A percentile compares a stretch with the other conserved stretches of the same genome.
Conservation (phyloP, 2,797 vertebrate species). For the Manis javanica region DNA sequence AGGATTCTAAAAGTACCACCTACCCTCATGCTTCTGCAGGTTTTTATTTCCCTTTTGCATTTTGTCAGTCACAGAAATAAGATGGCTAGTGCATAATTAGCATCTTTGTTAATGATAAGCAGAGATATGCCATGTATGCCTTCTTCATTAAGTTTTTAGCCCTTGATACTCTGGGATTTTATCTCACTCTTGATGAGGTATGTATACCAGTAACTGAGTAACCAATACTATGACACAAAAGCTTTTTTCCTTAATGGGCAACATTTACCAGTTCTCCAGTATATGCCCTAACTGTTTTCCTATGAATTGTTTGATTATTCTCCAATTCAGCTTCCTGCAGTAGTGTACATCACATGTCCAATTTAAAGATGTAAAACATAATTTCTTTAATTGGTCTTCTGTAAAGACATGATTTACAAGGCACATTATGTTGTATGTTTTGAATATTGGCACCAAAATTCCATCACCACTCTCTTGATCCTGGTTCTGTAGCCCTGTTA, state of each 20-base stretch:
- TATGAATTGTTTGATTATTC: constrained; percentile 95
- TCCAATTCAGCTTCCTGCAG: constrained; percentile 93
- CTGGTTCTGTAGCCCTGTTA: constrained; percentile 93
- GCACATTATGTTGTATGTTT: constrained; percentile 91
- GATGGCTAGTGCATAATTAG: constrained; percentile 92
- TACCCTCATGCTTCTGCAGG: constrained; percentile 92
- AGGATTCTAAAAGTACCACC: constrained; percentile 95
- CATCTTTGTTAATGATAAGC: constrained; percentile 94
- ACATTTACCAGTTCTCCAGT: constrained; percentile 95
- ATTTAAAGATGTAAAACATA: constrained; percentile 93
- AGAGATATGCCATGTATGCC: constrained; percentile 93
- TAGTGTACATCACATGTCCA: constrained; percentile 93
- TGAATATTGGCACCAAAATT: background rate
- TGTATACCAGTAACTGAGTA: constrained; percentile 93
- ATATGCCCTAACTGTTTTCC: constrained; percentile 93
- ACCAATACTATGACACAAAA: constrained; percentile 95
- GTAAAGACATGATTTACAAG: constrained; percentile 92
- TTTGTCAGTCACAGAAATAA: constrained; percentile 91
- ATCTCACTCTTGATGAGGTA: constrained; percentile 92
- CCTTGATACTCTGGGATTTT: constrained; percentile 93
- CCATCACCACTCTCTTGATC: constrained; percentile 29
- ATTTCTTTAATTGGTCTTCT: constrained; percentile 92
- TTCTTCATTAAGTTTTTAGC: constrained; percentile 95
- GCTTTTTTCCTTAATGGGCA: constrained; percentile 91
- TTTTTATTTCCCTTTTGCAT: constrained; percentile 89